phyloP scores from a whole-genome alignment of 2,797 vertebrate species.

The Sebastes oblongus region DNA sequence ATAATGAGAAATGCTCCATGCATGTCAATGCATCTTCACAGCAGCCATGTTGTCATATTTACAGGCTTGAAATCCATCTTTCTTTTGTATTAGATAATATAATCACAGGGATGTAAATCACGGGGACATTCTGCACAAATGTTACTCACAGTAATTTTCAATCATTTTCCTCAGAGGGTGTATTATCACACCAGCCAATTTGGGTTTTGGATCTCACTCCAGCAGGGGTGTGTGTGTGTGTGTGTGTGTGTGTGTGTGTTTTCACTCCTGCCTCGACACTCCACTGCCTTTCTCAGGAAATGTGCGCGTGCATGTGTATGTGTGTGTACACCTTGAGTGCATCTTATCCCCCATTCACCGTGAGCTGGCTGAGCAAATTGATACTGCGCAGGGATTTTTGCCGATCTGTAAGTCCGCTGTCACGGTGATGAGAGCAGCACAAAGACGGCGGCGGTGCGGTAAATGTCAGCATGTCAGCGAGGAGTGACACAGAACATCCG shows the following conservation, averaged over 20 bases:
- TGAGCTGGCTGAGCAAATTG: constrained; percentile 48
- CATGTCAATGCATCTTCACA: constrained; percentile 34
- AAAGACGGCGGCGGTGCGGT: constrained; percentile 44
- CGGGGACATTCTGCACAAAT: constrained; percentile 23
- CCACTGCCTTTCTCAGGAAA: not conserved
- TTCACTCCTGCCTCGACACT: constrained; percentile 2
- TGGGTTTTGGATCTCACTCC: constrained; percentile 21
- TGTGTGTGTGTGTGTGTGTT: constrained; percentile 18
- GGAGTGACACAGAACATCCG: constrained; percentile 56
- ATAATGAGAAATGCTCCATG: constrained; percentile 57
- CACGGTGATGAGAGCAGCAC: constrained; percentile 66
- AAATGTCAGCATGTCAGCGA: constrained; percentile 75
- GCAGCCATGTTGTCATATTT: constrained; percentile 22
- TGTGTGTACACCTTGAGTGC: not conserved
- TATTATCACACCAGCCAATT: constrained; percentile 42
- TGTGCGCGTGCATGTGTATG: not conserved
- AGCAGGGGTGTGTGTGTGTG: constrained; percentile 8
- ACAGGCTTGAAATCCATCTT: constrained; percentile 29
- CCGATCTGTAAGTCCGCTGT: constrained; percentile 59
- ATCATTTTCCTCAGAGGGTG: constrained; percentile 39
- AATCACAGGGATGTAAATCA: constrained; percentile 44
- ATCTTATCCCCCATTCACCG: constrained; percentile 24
- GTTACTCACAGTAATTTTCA: constrained; percentile 50
- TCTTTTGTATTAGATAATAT: constrained; percentile 29
- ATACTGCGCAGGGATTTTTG: constrained; percentile 51